Conservation (phyloP, 2,888 invertebrate species). For the Drosophila kuntzei region DNA sequence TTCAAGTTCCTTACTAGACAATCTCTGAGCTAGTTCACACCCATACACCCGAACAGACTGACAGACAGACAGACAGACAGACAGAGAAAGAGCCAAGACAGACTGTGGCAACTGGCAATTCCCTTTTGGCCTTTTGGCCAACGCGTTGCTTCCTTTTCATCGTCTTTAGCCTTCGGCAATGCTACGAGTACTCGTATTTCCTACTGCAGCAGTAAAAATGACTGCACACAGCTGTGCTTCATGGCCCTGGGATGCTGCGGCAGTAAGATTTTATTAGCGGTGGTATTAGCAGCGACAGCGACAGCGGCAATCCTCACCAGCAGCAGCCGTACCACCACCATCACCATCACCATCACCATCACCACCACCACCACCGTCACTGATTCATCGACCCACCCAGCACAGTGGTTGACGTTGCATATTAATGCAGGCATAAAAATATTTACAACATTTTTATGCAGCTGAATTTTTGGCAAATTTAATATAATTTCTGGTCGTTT, state of each 20-base stretch:
- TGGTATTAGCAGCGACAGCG: slow-evolving; percentile 79
- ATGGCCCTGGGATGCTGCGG: slow-evolving; percentile 72
- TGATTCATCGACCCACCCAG: slow-evolving; percentile 5
- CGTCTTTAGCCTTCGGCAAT: slow-evolving; percentile 52
- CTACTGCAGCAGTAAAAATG: slow-evolving; percentile 80
- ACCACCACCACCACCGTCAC: no score
- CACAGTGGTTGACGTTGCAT: slow-evolving; percentile 79
- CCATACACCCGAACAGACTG: not conserved
- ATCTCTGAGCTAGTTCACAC: slow-evolving; percentile 39
- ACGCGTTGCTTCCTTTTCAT: slow-evolving; percentile 24
- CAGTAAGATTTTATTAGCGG: slow-evolving; percentile 82
- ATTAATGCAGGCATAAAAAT: slow-evolving; percentile 81
- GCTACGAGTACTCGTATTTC: slow-evolving; percentile 31
- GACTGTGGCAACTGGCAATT: slow-evolving; percentile 16
- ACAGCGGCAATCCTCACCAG: slow-evolving; percentile 24
- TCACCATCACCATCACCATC: not conserved
- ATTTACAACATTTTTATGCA: slow-evolving; percentile 81
- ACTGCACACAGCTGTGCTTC: slow-evolving; percentile 82
- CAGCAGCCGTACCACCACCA: slow-evolving; percentile 1
- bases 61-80: not conserved
- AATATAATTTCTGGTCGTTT: slow-evolving; percentile 81
- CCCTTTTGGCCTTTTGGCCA: slow-evolving; percentile 48
- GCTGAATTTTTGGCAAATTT: slow-evolving; percentile 69
- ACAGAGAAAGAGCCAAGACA: not conserved
- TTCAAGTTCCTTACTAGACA: slow-evolving; percentile 27